Base-by-base conservation (phyloP, 2,797 vertebrate genomes). In the Novumbra hubbsi region DNA sequence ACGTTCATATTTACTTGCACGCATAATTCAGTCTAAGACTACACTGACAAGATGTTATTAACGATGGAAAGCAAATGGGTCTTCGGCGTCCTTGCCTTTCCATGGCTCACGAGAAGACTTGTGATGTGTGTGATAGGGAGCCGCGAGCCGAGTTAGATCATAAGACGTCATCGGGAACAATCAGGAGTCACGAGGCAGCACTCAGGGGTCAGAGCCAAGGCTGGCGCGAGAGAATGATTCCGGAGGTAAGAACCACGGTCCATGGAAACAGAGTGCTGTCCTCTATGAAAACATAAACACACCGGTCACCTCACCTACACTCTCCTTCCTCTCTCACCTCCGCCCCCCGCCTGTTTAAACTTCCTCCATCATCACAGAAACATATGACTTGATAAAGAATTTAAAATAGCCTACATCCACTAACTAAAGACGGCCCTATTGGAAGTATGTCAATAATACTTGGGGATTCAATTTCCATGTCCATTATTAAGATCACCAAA, bases 211-310 rank as follows among this genome's bases (percentile, higher is more conserved):
- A 71, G 70, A 15, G 55, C 32, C 70, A 60, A 62, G 30, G 52
- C 49, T 71, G 50, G 28, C 52, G 15, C 28, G 49, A 57, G 19
- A 28, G 69, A 71, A 21, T 50, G 52, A 57, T 21, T 71, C 50
- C 69, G 49, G 49, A 57, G 52, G 69, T 57, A 69, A 69, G 68
- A 69, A 45, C 48, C 68, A 24, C 69, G 30, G 49, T 38, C 52
- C 50, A 57, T 71, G 49, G 69, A 71, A 70, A 70, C 69, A 57
- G 30, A 34, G 50, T 71, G 69, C 30, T 34, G 69, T 71, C 69
- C 28, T 60, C 11, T 57, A 57, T 57, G 28, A 57, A 71, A 71
- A 71, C 52, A 41, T 57, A 60, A 60, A 71, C 50, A 57, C 49
- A 70, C 17, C 5, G 38, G 27, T 21, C 45, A 69, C 21, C 41